Base-by-base conservation (phyloP, 2,113 vertebrate genomes). In the Oreotrochilus melanogaster region DNA sequence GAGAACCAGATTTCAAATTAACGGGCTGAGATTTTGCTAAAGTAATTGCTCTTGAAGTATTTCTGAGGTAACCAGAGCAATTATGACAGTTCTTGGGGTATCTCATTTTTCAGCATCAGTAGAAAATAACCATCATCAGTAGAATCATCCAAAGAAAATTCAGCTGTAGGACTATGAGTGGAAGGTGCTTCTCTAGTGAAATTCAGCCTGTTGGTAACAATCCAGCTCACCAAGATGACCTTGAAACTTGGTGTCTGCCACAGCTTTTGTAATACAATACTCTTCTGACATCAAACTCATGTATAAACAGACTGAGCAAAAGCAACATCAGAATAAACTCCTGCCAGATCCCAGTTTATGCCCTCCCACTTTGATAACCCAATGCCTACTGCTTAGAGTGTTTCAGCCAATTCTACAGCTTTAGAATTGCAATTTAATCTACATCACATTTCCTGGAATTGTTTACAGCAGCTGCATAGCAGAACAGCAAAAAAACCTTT, bases 201-300 rank as follows among this genome's bases (percentile, higher is more conserved):
- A 60, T 72, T 57, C 22, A 62, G 25, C 30, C 21, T 43, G 78
- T 33, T n/a, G 8, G 18, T 74, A 30, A 57, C 9, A 25, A 88
- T 53, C 14, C 57, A 39, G 0, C 6, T 67, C 51, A 28, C 24
- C 28, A 19, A 30, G 24, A 10, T 11, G 17, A 42, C 25, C 31
- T 65, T 73, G n/a, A 78, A 65, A 30, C 15, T 31, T 61, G 19
- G 17, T 28, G 17, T 22, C 45, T 22, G 45, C 23, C 42, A 42
- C 1, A 0, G 35, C 30, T 24, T 64, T 67, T 18, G 23, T 33
- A 67, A 50, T 8, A 53, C 2, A 27, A 23, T 9, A 4, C 39
- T 71, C 42, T 72, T 27, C 48, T 65, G 58, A 48, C 53, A 51
- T 27, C 23, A 54, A 69, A 10, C n/a, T 47, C 8, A 15, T 33